A percentile compares a stretch with the other conserved stretches of the same genome.
phyloP scores from a whole-genome alignment of 2,113 vertebrate genomes.

The Ploceus nigricollis region DNA sequence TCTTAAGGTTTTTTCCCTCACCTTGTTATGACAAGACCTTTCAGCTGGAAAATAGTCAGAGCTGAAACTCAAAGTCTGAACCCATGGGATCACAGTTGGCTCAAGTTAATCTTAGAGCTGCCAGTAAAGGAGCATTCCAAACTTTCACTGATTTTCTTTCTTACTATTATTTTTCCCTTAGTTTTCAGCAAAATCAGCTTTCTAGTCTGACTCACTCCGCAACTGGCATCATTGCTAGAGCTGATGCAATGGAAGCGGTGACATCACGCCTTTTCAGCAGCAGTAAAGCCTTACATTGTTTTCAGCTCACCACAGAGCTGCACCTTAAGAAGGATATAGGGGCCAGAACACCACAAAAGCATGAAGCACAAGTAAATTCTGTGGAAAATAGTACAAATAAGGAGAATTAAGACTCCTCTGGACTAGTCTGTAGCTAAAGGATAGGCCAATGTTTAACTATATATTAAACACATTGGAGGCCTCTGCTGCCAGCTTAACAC shows the following conservation, averaged over 20 bases:
- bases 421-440: neutral
- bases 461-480: neutral
- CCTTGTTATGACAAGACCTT: neutral
- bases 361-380: neutral
- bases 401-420: neutral
- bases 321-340: neutral
- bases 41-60: neutral
- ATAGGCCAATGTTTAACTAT: neutral
- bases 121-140: neutral
- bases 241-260: slow-evolving; percentile 36
- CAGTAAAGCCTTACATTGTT: neutral
- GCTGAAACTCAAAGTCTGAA: neutral
- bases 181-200: slow-evolving; percentile 20
- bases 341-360: neutral
- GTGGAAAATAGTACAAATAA: rapidly evolving
- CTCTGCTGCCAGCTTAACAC: neutral
- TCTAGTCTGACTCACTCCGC: neutral
- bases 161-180: neutral
- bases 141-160: neutral
- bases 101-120: neutral
- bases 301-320: neutral
- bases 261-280: neutral
- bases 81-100: neutral
- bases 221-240: neutral
- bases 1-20: neutral